Percentiles rank a stretch among this genome's conserved stretches.
Evolutionary conservation across 1,140 invertebrate species (phyloP).

Genomic region (Drosophila nigrodunni): DNA sequence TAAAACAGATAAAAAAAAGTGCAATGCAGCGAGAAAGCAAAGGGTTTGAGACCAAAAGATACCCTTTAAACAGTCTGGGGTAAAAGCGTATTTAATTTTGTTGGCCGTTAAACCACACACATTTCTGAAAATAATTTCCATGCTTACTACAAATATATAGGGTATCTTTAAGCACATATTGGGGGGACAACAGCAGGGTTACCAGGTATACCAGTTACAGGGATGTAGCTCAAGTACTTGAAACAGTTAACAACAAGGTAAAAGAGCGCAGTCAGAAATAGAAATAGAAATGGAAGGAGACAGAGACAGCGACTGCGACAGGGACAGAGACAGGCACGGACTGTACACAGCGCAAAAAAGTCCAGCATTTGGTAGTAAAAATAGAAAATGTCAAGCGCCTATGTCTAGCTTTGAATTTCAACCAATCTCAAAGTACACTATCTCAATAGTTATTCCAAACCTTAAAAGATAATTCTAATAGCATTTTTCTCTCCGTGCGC

Average conservation of each 20-base stretch:
- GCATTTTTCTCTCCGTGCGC: no score
- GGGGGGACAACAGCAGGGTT: conserved; percentile 48
- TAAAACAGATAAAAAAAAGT: conserved; percentile 28
- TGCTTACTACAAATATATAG: background rate
- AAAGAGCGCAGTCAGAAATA: conserved; percentile 46
- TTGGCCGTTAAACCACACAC: no score
- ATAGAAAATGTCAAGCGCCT: no score
- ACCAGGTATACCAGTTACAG: background rate
- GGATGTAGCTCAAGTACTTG: conserved; percentile 57
- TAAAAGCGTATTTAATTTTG: no score
- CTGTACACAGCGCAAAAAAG: no score
- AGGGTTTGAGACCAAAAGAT: background rate
- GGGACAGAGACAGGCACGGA: no score
- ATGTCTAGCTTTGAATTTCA: no score
- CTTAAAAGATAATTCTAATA: no score
- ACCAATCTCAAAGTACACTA: no score
- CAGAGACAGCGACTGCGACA: background rate
- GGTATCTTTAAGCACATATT: conserved; percentile 15
- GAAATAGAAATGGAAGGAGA: background rate
- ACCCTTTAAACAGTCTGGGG: background rate
- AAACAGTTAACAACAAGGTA: conserved; percentile 62
- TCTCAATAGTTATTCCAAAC: no score
- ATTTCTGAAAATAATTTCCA: no score
- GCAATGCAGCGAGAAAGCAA: background rate
- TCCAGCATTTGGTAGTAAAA: no score